Evolutionary conservation across 2,797 vertebrate genomes (phyloP).

Genomic region (Sebastes minor): DNA sequence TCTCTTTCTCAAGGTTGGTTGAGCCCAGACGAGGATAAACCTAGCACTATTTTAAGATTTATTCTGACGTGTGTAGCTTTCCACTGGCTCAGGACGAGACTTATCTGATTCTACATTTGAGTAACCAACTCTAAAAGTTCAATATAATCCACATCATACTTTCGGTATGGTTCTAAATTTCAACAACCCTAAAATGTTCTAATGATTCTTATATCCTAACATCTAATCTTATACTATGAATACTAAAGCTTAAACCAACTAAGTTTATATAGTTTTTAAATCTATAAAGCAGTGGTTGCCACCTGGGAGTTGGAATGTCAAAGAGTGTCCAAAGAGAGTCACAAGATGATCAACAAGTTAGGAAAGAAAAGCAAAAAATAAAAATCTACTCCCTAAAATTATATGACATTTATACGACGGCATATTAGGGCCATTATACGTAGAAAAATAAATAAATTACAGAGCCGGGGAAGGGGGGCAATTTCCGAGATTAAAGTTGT

Average conservation of each 20-base stretch:
- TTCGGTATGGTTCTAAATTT: too few relatives aligned
- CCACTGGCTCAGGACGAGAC: neutral
- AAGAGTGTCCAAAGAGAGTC: too few relatives aligned
- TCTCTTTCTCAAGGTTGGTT: too few relatives aligned
- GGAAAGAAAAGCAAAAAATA: neutral
- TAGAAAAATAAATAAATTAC: neutral
- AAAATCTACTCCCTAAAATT: too few relatives aligned
- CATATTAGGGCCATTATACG: neutral
- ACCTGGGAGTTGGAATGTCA: too few relatives aligned
- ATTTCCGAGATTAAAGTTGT: neutral
- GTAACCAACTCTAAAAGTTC: neutral
- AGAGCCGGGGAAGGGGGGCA: neutral
- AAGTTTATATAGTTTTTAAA: neutral
- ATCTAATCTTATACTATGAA: neutral
- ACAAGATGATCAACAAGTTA: neutral
- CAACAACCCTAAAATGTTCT: too few relatives aligned
- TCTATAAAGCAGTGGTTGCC: neutral
- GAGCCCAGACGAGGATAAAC: too few relatives aligned
- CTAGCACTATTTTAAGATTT: too few relatives aligned
- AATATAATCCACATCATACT: too few relatives aligned
- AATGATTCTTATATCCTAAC: neutral
- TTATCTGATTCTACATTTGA: neutral
- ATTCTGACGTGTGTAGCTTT: too few relatives aligned
- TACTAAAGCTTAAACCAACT: too few relatives aligned
- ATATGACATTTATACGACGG: too few relatives aligned